These are phyloP conservation scores for Lysiphlebus fabarum DNA, from an alignment of 1,140 invertebrate genomes.

Conservation along the genomic window DNA sequence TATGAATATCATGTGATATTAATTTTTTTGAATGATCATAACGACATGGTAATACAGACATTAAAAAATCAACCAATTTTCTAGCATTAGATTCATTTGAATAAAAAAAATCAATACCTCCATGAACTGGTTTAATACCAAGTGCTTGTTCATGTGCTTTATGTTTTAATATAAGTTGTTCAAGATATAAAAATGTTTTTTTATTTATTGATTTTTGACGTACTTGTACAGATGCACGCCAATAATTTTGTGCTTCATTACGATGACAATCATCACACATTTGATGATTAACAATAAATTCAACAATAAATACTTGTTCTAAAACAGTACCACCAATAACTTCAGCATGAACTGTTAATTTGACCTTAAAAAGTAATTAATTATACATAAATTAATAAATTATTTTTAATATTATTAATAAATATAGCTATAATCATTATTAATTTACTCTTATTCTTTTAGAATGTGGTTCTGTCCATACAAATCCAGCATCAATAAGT, in stretches of 20 bases:
- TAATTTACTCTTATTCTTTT: conserved; percentile 87
- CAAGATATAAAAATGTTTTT: conserved; percentile 97
- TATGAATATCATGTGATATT: conserved; percentile 96
- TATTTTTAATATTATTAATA: conserved; percentile 7
- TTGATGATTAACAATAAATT: conserved; percentile 86
- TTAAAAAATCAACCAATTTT: conserved; percentile 94
- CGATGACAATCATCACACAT: conserved; percentile 98
- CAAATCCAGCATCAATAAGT: conserved; percentile 92
- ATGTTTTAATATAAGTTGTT: conserved; percentile 95
- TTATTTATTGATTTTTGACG: conserved; percentile 88
- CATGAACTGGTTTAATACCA: conserved; percentile 90
- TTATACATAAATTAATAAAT: conserved; percentile 11
- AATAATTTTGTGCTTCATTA: conserved; percentile 95
- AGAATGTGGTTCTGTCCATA: conserved; percentile 99
- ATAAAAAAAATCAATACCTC: conserved; percentile 96
- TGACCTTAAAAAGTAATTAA: conserved; percentile 62
- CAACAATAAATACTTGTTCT: conserved; percentile 92
- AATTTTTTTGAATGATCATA: conserved; percentile 90
- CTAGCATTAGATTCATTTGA: conserved; percentile 83
- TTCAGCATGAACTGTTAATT: conserved; percentile 96
- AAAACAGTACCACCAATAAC: conserved; percentile 78
- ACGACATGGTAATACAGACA: conserved; percentile 80
- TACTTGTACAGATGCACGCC: conserved; percentile 87
- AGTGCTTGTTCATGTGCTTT: conserved; percentile 88
- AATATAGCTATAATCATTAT: conserved; percentile 15